Base-by-base conservation (phyloP, 2,797 vertebrate species). In the Oreortyx pictus region DNA sequence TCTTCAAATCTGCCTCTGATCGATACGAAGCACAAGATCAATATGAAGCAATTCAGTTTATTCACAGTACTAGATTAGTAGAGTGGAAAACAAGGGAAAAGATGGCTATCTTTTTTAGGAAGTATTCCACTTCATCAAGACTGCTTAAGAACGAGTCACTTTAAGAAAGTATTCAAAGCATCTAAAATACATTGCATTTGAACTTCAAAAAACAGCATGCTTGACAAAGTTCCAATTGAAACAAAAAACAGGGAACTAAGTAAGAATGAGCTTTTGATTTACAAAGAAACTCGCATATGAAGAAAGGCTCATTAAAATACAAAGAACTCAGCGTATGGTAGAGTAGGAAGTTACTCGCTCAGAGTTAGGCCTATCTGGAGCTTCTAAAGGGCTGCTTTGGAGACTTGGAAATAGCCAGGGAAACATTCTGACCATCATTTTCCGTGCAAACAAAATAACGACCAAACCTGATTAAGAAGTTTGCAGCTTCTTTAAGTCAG, bases 1-100 rank as follows among this genome's bases (percentile, higher is more conserved):
- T 14, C 79, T 82, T 49, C 33, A 47, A 50, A 80, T 41, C 56
- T 49, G 35, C 35, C 35, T 31, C 3, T 2, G 82, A 52, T 2
- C n/a, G 33, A 47, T 61, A 74, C 60, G 59, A 74, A 88, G 76
- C 79, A 83, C 33, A 57, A 60, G 89, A 78, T 41, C 70, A 41
- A 39, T 14, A 43, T 11, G 2, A 71, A 86, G 8, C 1, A 24
- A 46, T 25, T 59, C 68, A n/a, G 18, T 37, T 19, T 56, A 31
- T 31, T 31, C 31, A 56, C 52, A 56, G 52, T 56, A n/a, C 54
- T n/a, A 31, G 59, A 49, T 33, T 15, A 41, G 29, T 20, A 73
- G 35, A 76, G 17, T 8, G 15, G 46, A 11, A 83, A 76, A 35
- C 1, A 1, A 52, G 22, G 37, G n/a, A 66, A 46, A 87, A 66